Evolutionary conservation across 2,888 invertebrate genomes (phyloP), one percentile per base, ranked within the genome.

Genomic region (Chrysomela aeneicollis): DNA sequence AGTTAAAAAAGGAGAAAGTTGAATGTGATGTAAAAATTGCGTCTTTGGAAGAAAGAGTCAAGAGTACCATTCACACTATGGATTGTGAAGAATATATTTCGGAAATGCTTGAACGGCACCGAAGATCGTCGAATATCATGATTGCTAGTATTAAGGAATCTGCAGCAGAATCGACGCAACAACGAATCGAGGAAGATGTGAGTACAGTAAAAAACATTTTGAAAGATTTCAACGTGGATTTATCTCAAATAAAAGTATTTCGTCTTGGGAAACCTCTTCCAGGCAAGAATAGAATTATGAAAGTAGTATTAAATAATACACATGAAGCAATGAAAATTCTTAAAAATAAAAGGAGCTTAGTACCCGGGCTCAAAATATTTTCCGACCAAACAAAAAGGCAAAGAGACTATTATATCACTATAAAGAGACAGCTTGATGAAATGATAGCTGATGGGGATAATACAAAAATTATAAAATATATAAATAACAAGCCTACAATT

Each of bases 321-420:
- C 30, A 35, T 42, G 55, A 55, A 15, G 55, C 42, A 12, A 37
- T 42, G 12, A 18, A 55, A 9, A 19, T 55, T 19, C 22, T 55
- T 4, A 32, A 37, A 42, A 42, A 42, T 35, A 55, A 55, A 19
- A 55, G 22, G 35, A 42, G 42, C 42, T 42, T 42, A 42, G 42
- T 15, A 42, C 42, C 17, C 17, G 19, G 37, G 9, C 26, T 55
- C 17, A 18, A 19, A 35, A 58, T 58, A 26, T 58, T 58, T 58
- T 22, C 19, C 19, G 58, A 58, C 21, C 58, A 47, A 47, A 58
- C 58, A 2, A 58, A 58, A 47, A 58, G 15, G 26, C 58, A 58
- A 58, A 37, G 22, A 47, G 22, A 47, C 12, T 58, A 58, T 49
- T 58, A 37, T 42, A 37, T 46, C 19, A 18, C 15, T 17, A 47